phyloP scores from a whole-genome alignment of 2,113 vertebrate genomes.

The Chlamydotis undulata region DNA sequence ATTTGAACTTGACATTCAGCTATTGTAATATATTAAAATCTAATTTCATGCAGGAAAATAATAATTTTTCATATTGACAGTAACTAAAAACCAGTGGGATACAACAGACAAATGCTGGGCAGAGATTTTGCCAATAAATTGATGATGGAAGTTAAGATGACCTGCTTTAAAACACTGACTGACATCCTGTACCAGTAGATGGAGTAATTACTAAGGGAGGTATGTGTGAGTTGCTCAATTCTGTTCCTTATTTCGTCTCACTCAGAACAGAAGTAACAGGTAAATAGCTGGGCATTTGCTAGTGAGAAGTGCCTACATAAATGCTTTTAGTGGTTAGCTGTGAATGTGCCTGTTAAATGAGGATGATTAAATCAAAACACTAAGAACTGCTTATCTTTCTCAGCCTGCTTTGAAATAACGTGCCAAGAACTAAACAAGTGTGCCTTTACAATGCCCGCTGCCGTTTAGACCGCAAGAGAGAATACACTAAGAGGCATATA shows the following conservation, averaged over 20 bases:
- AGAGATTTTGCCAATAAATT: background rate
- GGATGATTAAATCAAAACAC: background rate
- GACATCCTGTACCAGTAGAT: background rate
- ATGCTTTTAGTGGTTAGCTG: background rate
- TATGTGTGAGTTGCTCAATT: background rate
- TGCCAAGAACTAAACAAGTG: background rate
- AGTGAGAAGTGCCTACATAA: background rate
- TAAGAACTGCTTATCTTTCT: background rate
- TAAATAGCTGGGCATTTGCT: background rate
- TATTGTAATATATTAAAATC: background rate
- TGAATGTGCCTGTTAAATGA: background rate
- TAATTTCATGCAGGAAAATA: background rate
- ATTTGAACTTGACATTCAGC: background rate
- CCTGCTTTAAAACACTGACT: background rate
- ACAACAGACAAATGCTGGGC: background rate
- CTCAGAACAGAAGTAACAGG: background rate
- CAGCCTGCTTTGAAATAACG: background rate
- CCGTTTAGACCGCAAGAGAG: background rate
- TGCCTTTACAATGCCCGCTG: background rate
- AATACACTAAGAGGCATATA: background rate
- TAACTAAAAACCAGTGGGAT: background rate
- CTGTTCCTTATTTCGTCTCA: background rate
- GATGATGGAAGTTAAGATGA: background rate
- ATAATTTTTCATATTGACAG: background rate
- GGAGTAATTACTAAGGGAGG: background rate